Conservation (phyloP, 1,140 invertebrate genomes). For the Lepidurus couesii region DNA sequence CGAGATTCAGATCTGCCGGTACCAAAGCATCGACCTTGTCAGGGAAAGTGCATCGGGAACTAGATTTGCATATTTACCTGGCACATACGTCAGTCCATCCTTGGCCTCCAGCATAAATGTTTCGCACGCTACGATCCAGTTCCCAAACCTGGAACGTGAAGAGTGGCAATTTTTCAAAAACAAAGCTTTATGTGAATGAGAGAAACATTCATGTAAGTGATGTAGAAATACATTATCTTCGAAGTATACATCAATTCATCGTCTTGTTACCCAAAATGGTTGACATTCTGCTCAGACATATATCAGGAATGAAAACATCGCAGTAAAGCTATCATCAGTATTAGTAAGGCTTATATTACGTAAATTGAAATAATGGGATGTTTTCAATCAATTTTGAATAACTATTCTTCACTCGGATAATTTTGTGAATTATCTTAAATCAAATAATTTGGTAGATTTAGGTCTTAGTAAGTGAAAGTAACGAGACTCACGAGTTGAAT, state of each 20-base stretch:
- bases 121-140: slow-evolving; percentile 44
- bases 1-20: background rate
- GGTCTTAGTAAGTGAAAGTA: background rate
- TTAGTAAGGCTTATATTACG: background rate
- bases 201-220: background rate
- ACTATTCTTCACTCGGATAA: background rate
- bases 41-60: slow-evolving; percentile 24
- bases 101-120: slow-evolving; percentile 42
- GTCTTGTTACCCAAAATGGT: no score
- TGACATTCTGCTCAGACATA: no score
- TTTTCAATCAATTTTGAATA: background rate
- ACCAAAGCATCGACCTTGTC: slow-evolving; percentile 11
- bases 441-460: background rate
- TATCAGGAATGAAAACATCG: no score
- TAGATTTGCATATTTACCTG: slow-evolving; percentile 41
- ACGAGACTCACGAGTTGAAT: slow-evolving; percentile 43
- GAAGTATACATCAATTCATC: no score
- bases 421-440: background rate
- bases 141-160: slow-evolving; percentile 44
- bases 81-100: slow-evolving; percentile 48
- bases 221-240: no score
- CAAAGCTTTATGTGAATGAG: background rate
- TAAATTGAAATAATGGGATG: background rate
- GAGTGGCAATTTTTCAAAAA: background rate
- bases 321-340: no score